These are phyloP conservation scores for Platorchestia sp. DNA, from an alignment of 1,140 invertebrate genomes.

Conservation along the genomic window DNA sequence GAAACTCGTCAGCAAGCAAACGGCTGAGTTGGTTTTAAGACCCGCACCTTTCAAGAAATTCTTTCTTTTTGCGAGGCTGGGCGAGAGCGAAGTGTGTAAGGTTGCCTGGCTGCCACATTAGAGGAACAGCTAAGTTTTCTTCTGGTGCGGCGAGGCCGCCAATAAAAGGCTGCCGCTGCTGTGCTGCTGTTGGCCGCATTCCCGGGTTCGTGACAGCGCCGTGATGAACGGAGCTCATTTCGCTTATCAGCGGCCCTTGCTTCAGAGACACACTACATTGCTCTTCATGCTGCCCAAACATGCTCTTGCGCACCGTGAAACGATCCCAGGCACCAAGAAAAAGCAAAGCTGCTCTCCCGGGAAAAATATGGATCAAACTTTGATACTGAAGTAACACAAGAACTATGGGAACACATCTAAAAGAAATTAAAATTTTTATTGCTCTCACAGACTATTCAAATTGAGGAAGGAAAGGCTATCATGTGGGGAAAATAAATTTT, in stretches of 20 bases:
- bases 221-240: slow-evolving; percentile 39
- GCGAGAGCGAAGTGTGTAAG: background rate
- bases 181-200: slow-evolving; percentile 12
- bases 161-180: background rate
- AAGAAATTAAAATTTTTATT: background rate
- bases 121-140: slow-evolving; percentile 19
- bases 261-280: slow-evolving; percentile 25
- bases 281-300: slow-evolving; percentile 19
- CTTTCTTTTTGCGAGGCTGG: slow-evolving; percentile 20
- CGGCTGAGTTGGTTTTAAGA: background rate
- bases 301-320: background rate
- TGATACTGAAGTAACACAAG: background rate
- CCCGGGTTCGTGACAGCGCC: slow-evolving; percentile 13
- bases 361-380: background rate
- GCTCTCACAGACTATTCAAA: background rate
- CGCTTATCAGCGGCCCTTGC: slow-evolving; percentile 11
- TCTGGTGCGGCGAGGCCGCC: background rate
- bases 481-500: background rate
- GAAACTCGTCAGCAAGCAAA: slow-evolving; percentile 29
- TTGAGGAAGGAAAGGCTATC: background rate
- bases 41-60: background rate
- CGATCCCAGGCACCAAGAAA: background rate
- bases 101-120: slow-evolving; percentile 23
- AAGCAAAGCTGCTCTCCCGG: background rate
- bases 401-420: background rate